Evolutionary conservation across 2,797 vertebrate species (phyloP).

Genomic region (Pterois miles): DNA sequence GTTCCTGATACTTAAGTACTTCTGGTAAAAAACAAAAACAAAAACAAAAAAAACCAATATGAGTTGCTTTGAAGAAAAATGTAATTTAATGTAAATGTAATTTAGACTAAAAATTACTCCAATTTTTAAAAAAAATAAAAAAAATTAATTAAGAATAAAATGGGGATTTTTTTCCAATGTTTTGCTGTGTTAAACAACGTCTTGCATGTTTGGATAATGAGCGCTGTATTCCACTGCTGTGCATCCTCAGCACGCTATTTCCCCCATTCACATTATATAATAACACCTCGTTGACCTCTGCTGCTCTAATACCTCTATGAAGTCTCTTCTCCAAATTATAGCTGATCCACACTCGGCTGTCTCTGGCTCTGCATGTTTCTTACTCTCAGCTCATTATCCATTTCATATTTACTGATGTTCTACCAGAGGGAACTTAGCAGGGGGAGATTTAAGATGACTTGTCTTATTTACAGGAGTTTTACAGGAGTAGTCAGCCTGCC

Average conservation of each 20-base stretch:
- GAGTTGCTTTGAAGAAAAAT: not conserved
- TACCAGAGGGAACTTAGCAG: conserved; percentile 15
- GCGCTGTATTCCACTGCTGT: conserved; percentile 15
- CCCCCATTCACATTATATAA: conserved; percentile 45
- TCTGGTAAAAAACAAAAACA: not conserved
- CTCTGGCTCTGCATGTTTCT: conserved; percentile 38
- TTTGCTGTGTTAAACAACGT: not conserved
- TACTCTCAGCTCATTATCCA: conserved; percentile 48
- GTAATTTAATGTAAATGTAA: not conserved
- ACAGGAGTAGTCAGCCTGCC: conserved; percentile 8
- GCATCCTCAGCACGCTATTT: conserved; percentile 7
- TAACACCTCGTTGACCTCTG: conserved; percentile 54
- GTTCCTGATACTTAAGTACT: not conserved
- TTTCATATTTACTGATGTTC: conserved; percentile 53
- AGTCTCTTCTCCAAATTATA: conserved; percentile 50
- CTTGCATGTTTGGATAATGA: conserved; percentile 19
- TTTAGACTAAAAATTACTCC: not conserved
- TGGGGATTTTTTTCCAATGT: not conserved
- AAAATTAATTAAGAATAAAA: no score
- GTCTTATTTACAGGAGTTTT: conserved; percentile 48
- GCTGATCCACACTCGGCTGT: conserved; percentile 19
- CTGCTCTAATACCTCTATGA: conserved; percentile 48
- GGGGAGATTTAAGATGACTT: conserved; percentile 39
- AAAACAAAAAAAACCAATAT: no score
- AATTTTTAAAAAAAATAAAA: not conserved